Evolutionary conservation across 2,797 vertebrate genomes (phyloP), one percentile per base, ranked within the genome.

Genomic region (Tauraco hartlaubi): DNA sequence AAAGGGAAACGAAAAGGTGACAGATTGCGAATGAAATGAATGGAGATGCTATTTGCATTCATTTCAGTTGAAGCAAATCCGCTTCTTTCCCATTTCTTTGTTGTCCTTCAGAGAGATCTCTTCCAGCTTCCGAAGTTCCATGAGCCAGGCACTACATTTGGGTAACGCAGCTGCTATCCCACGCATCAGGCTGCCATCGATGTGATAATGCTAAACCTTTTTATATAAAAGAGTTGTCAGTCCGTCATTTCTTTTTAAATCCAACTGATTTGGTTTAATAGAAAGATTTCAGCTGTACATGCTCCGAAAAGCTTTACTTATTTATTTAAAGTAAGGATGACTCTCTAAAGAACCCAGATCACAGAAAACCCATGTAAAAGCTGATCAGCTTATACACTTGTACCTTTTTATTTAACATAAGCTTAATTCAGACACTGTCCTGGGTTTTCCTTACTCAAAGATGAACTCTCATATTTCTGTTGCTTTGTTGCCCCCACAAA

Each of bases 21-120:
- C 95, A 96, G 96, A 97, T 97, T 96, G 97, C 37, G 64, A 97
- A 96, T 95, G 89, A 92, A 96, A 94, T 84, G 91, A 97, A 94
- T 54, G 61, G 73, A 91, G 85, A 94, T 82, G 61, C 90, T 74
- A 94, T 98, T 98, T 97, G 97, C 96, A 97, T 97, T 97, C 85
- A 69, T 95, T 92, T 94, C 89, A 88, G 87, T 51, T 35, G 69
- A 88, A 74, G 77, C 71, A 77, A 89, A 92, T 80, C 90, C 62
- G 2, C 62, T 83, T 74, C 85, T 96, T 94, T 80, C n/a, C 75
- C 48, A 74, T 96, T 92, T 96, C 79, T 96, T 94, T 97, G 90
- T 92, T 92, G 93, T 89, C 92, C 88, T 93, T 97, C 67, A 48
- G 90, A 93, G 75, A 77, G 87, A 90, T 95, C 88, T 88, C 90